Conservation (phyloP, 1,140 invertebrate genomes). For the Anoplolepis gracilipes region DNA sequence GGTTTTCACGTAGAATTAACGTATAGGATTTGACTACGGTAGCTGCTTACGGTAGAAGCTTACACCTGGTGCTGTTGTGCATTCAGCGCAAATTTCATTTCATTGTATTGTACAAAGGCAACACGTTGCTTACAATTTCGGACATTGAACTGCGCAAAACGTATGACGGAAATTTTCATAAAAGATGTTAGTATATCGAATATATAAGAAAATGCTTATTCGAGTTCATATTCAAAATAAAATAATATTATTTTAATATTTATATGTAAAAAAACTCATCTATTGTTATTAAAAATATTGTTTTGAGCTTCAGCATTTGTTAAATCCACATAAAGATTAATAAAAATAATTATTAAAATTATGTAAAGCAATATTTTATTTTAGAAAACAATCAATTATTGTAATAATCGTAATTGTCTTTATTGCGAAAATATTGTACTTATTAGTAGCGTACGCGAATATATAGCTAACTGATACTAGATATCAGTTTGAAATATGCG, state of each 20-base stretch:
- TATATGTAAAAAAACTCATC: background rate
- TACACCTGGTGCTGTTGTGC: conserved; percentile 69
- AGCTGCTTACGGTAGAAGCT: conserved; percentile 30
- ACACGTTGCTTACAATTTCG: conserved; percentile 59
- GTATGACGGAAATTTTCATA: conserved; percentile 64
- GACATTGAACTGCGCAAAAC: conserved; percentile 69
- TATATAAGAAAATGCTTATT: background rate
- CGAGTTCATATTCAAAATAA: background rate
- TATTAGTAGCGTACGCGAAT: background rate
- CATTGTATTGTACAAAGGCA: conserved; percentile 64
- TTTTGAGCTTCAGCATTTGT: background rate
- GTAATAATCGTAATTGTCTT: background rate
- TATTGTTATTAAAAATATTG: background rate
- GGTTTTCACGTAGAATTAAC: conserved; percentile 13
- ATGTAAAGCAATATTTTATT: conserved; percentile 1
- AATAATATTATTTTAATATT: background rate
- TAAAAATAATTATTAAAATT: background rate
- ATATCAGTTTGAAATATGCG: background rate
- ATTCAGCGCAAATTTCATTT: conserved; percentile 70
- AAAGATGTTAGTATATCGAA: conserved; percentile 41
- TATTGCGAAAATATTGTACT: background rate
- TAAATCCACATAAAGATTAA: background rate
- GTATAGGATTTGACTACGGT: conserved; percentile 32
- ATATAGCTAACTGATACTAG: background rate
- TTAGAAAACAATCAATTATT: background rate